Evolutionary conservation across 2,113 vertebrate genomes (phyloP), one percentile per base, ranked within the genome.

Genomic region (Ranitomeya variabilis): DNA sequence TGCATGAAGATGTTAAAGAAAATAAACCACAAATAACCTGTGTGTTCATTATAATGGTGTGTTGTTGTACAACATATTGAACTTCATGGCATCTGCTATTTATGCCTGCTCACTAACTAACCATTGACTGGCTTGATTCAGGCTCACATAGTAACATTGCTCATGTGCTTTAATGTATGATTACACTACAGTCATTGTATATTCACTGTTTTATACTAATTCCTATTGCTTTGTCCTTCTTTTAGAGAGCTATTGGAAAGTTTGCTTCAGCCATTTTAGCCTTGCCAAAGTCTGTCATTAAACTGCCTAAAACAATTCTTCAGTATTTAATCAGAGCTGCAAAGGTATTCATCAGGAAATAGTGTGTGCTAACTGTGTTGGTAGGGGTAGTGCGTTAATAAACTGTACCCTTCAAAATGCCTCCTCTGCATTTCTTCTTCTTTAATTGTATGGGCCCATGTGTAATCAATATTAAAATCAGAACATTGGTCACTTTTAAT

Each of bases 241-340:
- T 97, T 95, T 96, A 99, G 98, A 97, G 97, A 97, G 98, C 98
- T 92, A 97, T 99, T 93, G 96, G 97, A 94, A 99, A 98, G 95
- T 99, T 99, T 97, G 96, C 96, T 90, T 98, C 97, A 89, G 98
- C 98, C 91, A 93, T 99, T 93, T 94, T 99, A 96, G 98, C 98
- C 95, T 97, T 99, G 94, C 98, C 98, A 95, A 98, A 95, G 95
- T 99, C 98, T 96, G 91, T 99, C 95, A 96, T 99, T 96, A 99
- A 98, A 95, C 97, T 99, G 92, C 98, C 98, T 93, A 99, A 98
- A 99, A 98, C 97, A 94, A 96, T 99, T 91, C 98, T 99, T 93
- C 97, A 99, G 91, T 99, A 97, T 96, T 94, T 99, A 96, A 95
- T 98, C 93, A 98, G 96, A 96, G 97, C 97, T 95, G 96, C 95